Conservation (phyloP, 1,140 invertebrate species). For the Holotrichia oblita region DNA sequence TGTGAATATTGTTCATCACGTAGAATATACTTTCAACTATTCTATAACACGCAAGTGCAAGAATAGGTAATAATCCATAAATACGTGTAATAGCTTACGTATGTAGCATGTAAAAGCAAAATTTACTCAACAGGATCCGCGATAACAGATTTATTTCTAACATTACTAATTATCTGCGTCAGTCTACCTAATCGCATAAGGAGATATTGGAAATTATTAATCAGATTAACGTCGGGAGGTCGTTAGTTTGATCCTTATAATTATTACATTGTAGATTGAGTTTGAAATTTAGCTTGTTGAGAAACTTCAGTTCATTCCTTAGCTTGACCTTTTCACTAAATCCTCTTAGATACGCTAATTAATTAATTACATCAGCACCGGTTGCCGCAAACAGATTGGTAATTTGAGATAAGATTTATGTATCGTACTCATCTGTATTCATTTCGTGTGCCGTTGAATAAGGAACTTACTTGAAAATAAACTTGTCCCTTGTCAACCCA, state of each 20-base stretch:
- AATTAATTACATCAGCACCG: slow-evolving; percentile 31
- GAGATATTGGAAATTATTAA: slow-evolving; percentile 6
- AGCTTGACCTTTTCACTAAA: slow-evolving; percentile 28
- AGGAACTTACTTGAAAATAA: slow-evolving; percentile 71
- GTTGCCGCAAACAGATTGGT: slow-evolving; percentile 35
- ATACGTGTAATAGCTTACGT: too few species aligned
- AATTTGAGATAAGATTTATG: slow-evolving; percentile 37
- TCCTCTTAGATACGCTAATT: slow-evolving; percentile 21
- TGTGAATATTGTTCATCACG: too few species aligned
- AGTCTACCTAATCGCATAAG: background rate
- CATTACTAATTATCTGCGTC: background rate
- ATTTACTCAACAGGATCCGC: background rate
- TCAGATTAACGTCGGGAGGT: background rate
- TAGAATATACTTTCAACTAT: too few species aligned
- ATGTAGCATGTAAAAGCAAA: too few species aligned
- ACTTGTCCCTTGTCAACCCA: slow-evolving; percentile 77
- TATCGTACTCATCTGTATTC: slow-evolving; percentile 31
- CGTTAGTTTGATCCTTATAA: slow-evolving; percentile 27
- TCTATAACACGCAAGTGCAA: too few species aligned
- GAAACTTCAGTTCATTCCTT: slow-evolving; percentile 30
- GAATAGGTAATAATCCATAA: too few species aligned
- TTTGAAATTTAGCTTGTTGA: slow-evolving; percentile 32
- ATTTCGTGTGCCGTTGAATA: background rate
- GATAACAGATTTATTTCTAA: background rate
- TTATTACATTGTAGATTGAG: slow-evolving; percentile 30